phyloP scores from a whole-genome alignment of 2,113 vertebrate genomes.

The Dendrocopos noguchii region DNA sequence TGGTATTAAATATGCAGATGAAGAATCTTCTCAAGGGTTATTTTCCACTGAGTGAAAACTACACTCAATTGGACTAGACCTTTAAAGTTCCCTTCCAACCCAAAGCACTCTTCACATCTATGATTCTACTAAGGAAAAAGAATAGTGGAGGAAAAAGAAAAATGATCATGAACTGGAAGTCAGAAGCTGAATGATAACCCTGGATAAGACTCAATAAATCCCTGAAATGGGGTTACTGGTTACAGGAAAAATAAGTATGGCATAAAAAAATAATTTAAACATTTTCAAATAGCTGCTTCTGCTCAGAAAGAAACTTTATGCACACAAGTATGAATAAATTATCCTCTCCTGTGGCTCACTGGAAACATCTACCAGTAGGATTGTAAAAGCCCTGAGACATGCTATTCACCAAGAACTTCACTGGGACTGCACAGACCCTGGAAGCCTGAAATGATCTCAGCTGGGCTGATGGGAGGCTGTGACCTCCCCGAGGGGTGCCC shows the following conservation, averaged over 20 bases:
- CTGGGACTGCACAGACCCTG: rapidly evolving
- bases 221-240: neutral
- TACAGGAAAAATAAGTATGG: neutral
- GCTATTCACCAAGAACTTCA: neutral
- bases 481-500: rapidly evolving
- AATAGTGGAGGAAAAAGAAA: neutral
- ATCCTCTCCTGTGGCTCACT: neutral
- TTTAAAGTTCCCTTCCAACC: neutral
- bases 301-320: neutral
- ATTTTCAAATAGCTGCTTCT: neutral
- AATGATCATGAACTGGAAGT: neutral
- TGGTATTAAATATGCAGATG: neutral
- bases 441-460: rapidly evolving
- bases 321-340: neutral
- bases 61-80: neutral
- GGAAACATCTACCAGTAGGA: neutral
- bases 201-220: neutral
- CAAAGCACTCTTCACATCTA: neutral
- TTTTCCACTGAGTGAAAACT: neutral
- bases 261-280: neutral
- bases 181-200: neutral
- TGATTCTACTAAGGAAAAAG: neutral
- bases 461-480: neutral
- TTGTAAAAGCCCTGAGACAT: neutral
- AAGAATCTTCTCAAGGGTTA: neutral